Evolutionary conservation across 2,113 vertebrate species (phyloP), one percentile per base, ranked within the genome.

Genomic region (Macaca nemestrina): DNA sequence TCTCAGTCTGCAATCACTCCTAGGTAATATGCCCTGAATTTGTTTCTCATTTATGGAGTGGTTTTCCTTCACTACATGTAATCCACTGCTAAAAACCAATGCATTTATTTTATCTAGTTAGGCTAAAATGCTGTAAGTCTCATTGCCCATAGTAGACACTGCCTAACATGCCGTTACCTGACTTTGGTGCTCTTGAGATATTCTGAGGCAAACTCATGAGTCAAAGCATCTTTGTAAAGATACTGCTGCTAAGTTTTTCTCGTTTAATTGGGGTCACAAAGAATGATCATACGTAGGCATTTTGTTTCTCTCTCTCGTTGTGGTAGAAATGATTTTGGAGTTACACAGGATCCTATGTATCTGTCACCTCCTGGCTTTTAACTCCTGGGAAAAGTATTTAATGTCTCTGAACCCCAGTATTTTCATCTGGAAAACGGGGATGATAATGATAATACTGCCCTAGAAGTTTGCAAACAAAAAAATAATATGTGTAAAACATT

Each of bases 11-110:
- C 27, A 75, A 18, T 90, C 64, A 84, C 38, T 87, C 48, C 84
- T 78, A 30, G 92, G 89, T 57, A 87, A 92, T 48, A 50, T 22
- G 35, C 57, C 1, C 30, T 18, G 48, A 8, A 88, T 48, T 89
- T 84, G 35, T 8, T 93, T 97, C 95, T 93, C 72, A 43, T 90
- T 96, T 93, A 30, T 6, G 45, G 10, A 93, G 25, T 45, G 17
- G 52, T 48, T 96, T 97, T 95, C 50, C 61, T 94, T 4, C 22
- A 23, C 43, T 17, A 70, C 0, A 35, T 90, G 35, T 8, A 55
- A 8, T 90, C 82, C 5, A 25, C 87, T 85, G 75, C n/a, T 95
- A 16, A 82, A 93, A 91, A 35, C 23, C 23, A 20, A 17, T 11
- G 8, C 5, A 22, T 27, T 64, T 35, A 76, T 57, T 93, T 7